Evolutionary conservation across 64 coral and sea anemone genomes (phyloP), one percentile per base, ranked within the genome.

Genomic region (Montipora foliosa): DNA sequence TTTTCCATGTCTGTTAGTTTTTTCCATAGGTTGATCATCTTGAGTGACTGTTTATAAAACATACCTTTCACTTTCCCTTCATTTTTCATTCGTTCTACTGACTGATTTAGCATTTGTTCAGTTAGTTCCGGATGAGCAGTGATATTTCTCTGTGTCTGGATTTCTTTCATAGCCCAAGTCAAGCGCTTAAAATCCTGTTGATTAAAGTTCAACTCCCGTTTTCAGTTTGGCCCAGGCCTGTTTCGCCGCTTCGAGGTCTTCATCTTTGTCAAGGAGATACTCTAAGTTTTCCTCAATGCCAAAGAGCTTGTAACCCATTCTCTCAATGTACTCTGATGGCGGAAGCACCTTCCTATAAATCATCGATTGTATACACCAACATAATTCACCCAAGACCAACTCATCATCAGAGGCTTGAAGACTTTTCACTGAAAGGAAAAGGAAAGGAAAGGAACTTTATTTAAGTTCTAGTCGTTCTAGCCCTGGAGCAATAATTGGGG

Each of bases 321-420:
- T 24, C 7, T 74, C 70, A 25, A 0, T 25, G 19, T 74, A 74
- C n/a, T 5, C n/a, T 74, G 70, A 74, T 74, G 20, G 20, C 4
- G 70, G 70, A 21, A 74, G 70, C 15, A 74, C 24, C 70, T 74
- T 74, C n/a, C 19, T 74, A 37, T n/a, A 74, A 74, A 74, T 74
- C 70, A 74, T 74, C 6, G 70, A 74, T 21, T 74, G 70, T 74
- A 74, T 24, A 6, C 24, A 0, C 70, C 70, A 24, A 24, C 70
- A 74, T 19, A 74, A 24, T 19, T 74, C 70, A 74, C 70, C 70
- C 70, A 74, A 74, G 7, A 74, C 70, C 70, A 74, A 74, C n/a
- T 74, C 70, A 24, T 74, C 24, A 3, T 74, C 70, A 74, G 70
- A 21, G 70, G 70, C 70, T 74, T 74, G 19, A 74, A 74, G 70